Evolutionary conservation across 2,888 invertebrate species (phyloP).

Genomic region (Leucoptera coffeella): DNA sequence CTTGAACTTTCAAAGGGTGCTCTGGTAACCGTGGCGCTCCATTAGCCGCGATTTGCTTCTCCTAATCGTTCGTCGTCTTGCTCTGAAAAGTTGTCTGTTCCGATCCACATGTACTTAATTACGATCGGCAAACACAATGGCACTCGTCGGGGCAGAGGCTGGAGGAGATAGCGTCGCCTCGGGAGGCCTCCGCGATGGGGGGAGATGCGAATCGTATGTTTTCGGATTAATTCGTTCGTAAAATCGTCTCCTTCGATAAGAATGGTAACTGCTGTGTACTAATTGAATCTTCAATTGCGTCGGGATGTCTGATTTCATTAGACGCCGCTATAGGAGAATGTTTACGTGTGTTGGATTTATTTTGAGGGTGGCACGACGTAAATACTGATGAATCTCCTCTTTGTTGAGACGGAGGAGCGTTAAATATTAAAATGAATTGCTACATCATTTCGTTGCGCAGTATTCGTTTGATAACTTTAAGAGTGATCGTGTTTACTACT

Average conservation of each 20-base stretch:
- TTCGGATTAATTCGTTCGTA: constrained; percentile 54
- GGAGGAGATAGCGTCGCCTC: too few species aligned
- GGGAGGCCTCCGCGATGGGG: constrained; percentile 14
- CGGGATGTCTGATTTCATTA: constrained; percentile 48
- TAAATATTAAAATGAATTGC: too few species aligned
- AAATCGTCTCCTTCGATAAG: constrained; percentile 51
- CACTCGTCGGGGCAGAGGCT: too few species aligned
- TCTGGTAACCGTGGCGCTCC: too few species aligned
- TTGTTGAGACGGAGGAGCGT: too few species aligned
- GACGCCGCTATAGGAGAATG: constrained; percentile 10
- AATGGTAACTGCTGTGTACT: constrained; percentile 48
- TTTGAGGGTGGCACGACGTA: constrained; percentile 2
- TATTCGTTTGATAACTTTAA: too few species aligned
- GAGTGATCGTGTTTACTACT: too few species aligned
- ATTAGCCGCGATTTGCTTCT: constrained; percentile 3
- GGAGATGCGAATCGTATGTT: constrained; percentile 50
- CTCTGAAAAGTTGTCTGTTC: constrained; percentile 8
- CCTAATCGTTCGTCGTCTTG: constrained; percentile 7
- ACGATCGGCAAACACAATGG: constrained; percentile 40
- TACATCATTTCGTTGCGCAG: too few species aligned
- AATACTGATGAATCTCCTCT: constrained; percentile 3
- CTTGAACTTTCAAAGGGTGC: background rate
- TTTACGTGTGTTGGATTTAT: constrained; percentile 17
- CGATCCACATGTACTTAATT: constrained; percentile 40
- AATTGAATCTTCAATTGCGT: constrained; percentile 51